Evolutionary conservation across 2,888 invertebrate genomes (phyloP), one percentile per base, ranked within the genome.

Genomic region (Drosophila austrosaltans): DNA sequence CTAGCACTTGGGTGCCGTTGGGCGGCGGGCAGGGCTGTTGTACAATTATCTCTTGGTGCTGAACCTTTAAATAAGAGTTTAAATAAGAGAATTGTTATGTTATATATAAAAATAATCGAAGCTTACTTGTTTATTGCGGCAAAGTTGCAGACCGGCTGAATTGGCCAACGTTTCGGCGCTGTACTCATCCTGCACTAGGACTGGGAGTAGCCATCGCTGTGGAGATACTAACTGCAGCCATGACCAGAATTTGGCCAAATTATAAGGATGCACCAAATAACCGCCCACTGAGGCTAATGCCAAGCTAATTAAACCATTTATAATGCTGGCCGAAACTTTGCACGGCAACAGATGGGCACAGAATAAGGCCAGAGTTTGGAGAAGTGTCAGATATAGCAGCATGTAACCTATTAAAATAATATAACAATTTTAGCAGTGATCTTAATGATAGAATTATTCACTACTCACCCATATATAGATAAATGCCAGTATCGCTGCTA

Each of bases 41-140:
- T 32, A 97, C 96, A 87, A 98, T 97, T 76, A 97, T 97, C 89
- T 97, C 97, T 92, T 96, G 96, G 86, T 96, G 95, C 85, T 97
- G 96, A 73, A 97, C 95, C 94, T 98, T 12, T 28, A 30, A 1
- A 20, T 42, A 7, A 20, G 3, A 3, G 6, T 30, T 42, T 1
- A 4, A 22, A 8, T 2, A 2, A 36, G 8, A 36, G 36, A 8
- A 36, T 32, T 32, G 1, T 32, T 8, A 36, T 36, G 32, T 36
- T 36, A 36, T 8, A 36, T 36, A 8, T 36, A 36, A 16, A 16
- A 36, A 36, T 36, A 3, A 2, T 8, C 20, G 3, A 25, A n/a
- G 32, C 66, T 81, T 83, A 95, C 96, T 94, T 96, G 96, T 92
- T 96, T 96, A 91, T 95, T 95, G 80, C 95, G 94, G 90, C 96